Conservation (phyloP, 2,797 vertebrate genomes). For the Ctenopoma kingsleyae region DNA sequence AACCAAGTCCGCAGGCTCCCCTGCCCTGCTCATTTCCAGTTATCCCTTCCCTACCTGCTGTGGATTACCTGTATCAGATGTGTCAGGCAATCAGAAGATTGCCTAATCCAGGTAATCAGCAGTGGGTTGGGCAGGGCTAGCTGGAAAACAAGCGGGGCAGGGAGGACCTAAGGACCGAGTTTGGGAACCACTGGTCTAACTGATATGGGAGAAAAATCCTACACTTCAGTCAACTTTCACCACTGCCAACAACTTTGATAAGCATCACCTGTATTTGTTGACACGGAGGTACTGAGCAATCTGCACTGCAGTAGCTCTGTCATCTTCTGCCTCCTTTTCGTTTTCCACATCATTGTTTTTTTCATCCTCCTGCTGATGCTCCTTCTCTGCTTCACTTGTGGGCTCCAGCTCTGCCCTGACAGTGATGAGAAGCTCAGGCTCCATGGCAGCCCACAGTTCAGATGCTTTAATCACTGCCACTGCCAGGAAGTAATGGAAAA, state of each 20-base stretch:
- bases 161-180: too few relatives aligned
- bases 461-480: slow-evolving; percentile 84
- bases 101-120: too few relatives aligned
- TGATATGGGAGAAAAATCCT: not conserved
- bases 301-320: slow-evolving; percentile 79
- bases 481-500: slow-evolving; percentile 52
- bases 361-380: slow-evolving; percentile 54
- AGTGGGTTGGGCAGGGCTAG: too few relatives aligned
- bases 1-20: too few relatives aligned
- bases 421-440: slow-evolving; percentile 90
- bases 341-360: slow-evolving; percentile 59
- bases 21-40: too few relatives aligned
- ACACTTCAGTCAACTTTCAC: not conserved
- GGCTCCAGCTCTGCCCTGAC: slow-evolving; percentile 81
- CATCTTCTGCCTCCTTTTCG: slow-evolving; percentile 70
- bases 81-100: too few relatives aligned
- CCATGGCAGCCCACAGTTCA: slow-evolving; percentile 96
- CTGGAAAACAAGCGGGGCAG: too few relatives aligned
- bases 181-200: too few relatives aligned
- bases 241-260: slow-evolving; percentile 17
- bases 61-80: too few relatives aligned
- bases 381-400: slow-evolving; percentile 53
- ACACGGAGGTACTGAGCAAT: slow-evolving; percentile 88
- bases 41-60: too few relatives aligned
- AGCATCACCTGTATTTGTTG: slow-evolving; percentile 91